Evolutionary conservation across 2,113 vertebrate species (phyloP).

Genomic region (Notarius lentiginosus): DNA sequence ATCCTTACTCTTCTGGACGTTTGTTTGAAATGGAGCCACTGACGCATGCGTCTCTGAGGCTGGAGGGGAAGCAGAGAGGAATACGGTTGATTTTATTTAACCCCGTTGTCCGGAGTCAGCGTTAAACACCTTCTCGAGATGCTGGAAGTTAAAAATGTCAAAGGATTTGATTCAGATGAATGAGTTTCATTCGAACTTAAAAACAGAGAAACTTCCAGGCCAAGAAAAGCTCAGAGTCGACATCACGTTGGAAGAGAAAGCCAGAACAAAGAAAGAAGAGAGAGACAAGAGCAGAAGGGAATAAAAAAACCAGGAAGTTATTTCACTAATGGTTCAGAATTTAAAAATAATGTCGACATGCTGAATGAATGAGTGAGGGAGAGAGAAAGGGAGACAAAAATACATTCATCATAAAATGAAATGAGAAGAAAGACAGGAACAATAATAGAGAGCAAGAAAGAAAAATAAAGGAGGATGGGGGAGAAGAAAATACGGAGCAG

Average conservation of each 20-base stretch:
- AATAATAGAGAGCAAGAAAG: constrained; percentile 8
- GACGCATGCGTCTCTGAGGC: constrained; percentile 9
- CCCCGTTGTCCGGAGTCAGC: constrained; percentile 37
- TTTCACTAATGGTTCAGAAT: constrained; percentile 27
- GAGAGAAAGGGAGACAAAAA: neutral
- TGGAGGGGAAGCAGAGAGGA: constrained; percentile 19
- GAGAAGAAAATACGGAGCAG: constrained; percentile 38
- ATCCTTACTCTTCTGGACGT: constrained; percentile 61
- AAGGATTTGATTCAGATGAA: constrained; percentile 47
- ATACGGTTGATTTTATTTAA: constrained; percentile 48
- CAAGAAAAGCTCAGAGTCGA: constrained; percentile 21
- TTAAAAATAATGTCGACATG: constrained; percentile 18
- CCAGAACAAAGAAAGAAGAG: constrained; percentile 30
- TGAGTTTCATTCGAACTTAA: constrained; percentile 42
- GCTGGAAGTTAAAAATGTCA: constrained; percentile 17
- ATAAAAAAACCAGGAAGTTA: constrained; percentile 8
- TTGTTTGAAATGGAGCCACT: constrained; percentile 58
- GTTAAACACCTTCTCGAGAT: constrained; percentile 36
- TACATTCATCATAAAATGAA: constrained; percentile 47
- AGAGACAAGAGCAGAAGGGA: constrained; percentile 1
- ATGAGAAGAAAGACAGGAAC: constrained; percentile 23
- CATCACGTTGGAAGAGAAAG: neutral
- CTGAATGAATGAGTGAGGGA: neutral
- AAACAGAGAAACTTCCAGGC: neutral
- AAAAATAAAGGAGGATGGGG: neutral